Conservation (phyloP, 2,797 vertebrate species). For the Enteromius thamalakanensis region DNA sequence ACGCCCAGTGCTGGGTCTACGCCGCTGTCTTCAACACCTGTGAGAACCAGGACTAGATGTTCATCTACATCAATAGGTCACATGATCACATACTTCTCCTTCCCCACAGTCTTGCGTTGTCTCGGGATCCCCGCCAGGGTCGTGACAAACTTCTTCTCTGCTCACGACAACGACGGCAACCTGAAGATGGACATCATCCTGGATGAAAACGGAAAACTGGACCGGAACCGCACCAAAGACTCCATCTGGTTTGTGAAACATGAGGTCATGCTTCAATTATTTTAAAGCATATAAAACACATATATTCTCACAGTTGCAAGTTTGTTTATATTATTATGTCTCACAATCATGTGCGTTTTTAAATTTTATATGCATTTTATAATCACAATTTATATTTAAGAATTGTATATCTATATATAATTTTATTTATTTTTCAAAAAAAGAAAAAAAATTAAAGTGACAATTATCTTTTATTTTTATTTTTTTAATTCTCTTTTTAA, state of each 20-base stretch:
- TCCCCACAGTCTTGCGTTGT: conserved; percentile 86
- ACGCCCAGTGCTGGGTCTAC: conserved; percentile 97
- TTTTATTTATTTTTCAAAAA: no score
- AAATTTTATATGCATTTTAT: no score
- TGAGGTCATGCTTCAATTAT: background rate
- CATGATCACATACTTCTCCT: background rate
- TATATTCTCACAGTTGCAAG: no score
- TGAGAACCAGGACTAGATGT: conserved; percentile 70
- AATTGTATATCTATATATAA: no score
- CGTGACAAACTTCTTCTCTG: conserved; percentile 91
- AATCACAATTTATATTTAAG: no score
- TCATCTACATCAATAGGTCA: background rate
- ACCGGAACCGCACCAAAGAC: conserved; percentile 84
- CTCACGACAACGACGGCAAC: conserved; percentile 94
- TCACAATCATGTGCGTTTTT: no score
- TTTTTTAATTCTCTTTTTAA: background rate
- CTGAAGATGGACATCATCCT: conserved; percentile 89
- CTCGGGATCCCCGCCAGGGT: conserved; percentile 91
- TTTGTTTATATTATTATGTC: no score
- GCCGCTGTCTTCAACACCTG: conserved; percentile 95
- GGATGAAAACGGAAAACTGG: conserved; percentile 84
- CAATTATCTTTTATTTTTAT: background rate
- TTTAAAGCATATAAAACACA: background rate
- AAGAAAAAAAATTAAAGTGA: background rate
- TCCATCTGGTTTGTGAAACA: conserved; percentile 85